Conservation (phyloP, 2,888 invertebrate genomes). For the Aporophyla nigra region DNA sequence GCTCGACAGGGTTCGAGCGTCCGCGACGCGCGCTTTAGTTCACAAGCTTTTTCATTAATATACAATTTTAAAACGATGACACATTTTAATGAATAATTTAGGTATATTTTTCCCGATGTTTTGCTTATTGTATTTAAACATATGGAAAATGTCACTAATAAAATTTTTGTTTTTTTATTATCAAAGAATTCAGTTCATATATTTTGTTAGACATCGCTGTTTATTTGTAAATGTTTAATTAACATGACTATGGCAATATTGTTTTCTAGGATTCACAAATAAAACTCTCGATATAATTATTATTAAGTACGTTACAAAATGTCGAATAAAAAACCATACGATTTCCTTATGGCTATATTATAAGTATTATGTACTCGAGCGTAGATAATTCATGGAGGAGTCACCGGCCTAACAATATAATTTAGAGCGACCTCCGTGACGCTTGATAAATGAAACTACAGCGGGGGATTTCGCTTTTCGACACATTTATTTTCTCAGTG, state of each 20-base stretch:
- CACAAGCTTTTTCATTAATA: constrained; percentile 32
- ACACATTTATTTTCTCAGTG: constrained; percentile 63
- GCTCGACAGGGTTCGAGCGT: constrained; percentile 66
- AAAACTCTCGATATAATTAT: too few species aligned
- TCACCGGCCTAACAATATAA: constrained; percentile 64
- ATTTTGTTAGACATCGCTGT: neutral
- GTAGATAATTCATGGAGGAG: constrained; percentile 60
- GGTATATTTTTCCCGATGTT: constrained; percentile 8
- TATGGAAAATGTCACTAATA: constrained; percentile 29
- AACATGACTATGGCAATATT: neutral
- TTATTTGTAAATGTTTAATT: constrained; percentile 9
- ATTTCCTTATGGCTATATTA: constrained; percentile 44
- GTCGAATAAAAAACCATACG: neutral
- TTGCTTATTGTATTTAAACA: neutral
- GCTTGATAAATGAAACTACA: constrained; percentile 67
- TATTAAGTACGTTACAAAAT: too few species aligned
- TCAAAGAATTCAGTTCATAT: neutral
- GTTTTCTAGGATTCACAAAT: neutral
- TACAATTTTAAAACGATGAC: constrained; percentile 52
- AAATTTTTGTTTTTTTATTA: constrained; percentile 4
- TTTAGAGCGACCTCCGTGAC: constrained; percentile 58
- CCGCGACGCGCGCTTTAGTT: constrained; percentile 34
- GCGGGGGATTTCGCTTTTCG: constrained; percentile 56
- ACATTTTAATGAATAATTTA: constrained; percentile 47
- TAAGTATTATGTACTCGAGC: constrained; percentile 47